phyloP scores from a whole-genome alignment of 2,113 vertebrate species.

The Phalacrocorax carbo region DNA sequence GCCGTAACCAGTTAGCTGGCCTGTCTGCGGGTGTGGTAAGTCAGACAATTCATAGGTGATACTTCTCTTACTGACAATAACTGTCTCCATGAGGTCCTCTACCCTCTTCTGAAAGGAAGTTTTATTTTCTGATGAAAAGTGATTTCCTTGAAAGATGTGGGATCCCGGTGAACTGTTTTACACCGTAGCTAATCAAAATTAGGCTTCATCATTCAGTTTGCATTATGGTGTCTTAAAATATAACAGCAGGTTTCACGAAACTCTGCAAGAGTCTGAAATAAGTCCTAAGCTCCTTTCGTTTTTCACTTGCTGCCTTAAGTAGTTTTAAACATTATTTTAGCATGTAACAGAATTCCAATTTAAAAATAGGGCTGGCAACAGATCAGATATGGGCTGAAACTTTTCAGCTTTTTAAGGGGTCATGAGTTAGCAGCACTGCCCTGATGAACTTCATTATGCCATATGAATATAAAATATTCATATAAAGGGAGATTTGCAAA shows the following conservation, averaged over 20 bases:
- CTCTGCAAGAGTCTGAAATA: background rate
- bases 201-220: background rate
- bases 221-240: background rate
- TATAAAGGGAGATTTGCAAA: background rate
- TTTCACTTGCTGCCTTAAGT: background rate
- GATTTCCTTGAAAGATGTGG: background rate
- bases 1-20: background rate
- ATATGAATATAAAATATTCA: slow-evolving; percentile 6
- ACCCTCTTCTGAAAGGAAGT: background rate
- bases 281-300: background rate
- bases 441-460: slow-evolving; percentile 39
- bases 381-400: slow-evolving; percentile 15
- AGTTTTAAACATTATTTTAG: background rate
- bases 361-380: background rate
- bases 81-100: background rate
- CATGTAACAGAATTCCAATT: background rate
- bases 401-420: background rate
- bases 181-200: background rate
- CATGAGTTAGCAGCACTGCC: background rate
- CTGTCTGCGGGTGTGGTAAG: background rate
- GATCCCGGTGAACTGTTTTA: background rate
- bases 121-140: background rate
- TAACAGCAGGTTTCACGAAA: background rate
- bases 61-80: background rate
- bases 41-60: fast-evolving